Evolutionary conservation across 2,797 vertebrate genomes (phyloP), one percentile per base, ranked within the genome.

Genomic region (Rhabdophis nuchalis): DNA sequence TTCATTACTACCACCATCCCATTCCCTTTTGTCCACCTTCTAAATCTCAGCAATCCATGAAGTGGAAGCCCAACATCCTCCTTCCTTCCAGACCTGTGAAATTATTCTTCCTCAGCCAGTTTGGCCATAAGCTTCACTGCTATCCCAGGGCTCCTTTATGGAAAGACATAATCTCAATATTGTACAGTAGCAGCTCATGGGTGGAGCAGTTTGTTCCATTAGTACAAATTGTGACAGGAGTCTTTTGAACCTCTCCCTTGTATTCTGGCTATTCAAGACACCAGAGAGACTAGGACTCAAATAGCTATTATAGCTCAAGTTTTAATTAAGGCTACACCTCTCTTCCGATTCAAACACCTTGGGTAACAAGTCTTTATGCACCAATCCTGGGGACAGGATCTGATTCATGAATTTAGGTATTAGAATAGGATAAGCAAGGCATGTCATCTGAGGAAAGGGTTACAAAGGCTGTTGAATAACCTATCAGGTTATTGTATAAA

Each of bases 291-390:
- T 91, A 68, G 56, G 53, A 91, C 86, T 91, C 52, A 86, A 53
- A 27, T n/a, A 53, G 61, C 4, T 6, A 91, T 91, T 91, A 87
- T 16, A 91, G 53, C 18, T 61, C 46, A 27, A 46, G 6, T 23
- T 27, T 87, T 87, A 91, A 91, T 87, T 87, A 91, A 53, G 53
- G 53, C 27, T 91, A 61, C 60, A 87, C 90, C 90, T 87, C 68
- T 32, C 52, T 91, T 72, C 72, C 58, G 61, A 87, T 52, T 87
- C 41, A 57, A 91, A 91, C 68, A 68, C 29, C 57, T 88, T 88
- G 86, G 86, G 53, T 64, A 91, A 91, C 60, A 87, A 46, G 36
- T 91, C 86, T 57, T 56, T 88, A 77, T 64, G 77, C 46, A 46
- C 16, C 16, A 72, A 20, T 36, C 32, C n/a, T 72, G n/a, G 32